Evolutionary conservation across 2,888 invertebrate species (phyloP).

Genomic region (Tachina lurida): DNA sequence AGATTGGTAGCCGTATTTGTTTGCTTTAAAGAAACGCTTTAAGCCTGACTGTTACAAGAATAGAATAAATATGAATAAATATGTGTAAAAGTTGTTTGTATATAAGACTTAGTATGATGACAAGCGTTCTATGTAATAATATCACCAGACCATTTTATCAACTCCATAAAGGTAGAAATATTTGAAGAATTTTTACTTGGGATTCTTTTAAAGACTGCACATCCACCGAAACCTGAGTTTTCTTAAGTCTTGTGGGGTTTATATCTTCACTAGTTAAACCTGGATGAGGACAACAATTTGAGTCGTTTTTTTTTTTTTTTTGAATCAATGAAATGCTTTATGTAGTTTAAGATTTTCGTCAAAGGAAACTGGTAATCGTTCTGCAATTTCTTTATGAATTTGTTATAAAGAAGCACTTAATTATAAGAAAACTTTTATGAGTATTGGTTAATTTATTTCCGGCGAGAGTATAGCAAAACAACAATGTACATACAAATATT

Average conservation of each 20-base stretch:
- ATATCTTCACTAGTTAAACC: not conserved
- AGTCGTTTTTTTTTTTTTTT: not conserved
- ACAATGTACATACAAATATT: too few relatives aligned
- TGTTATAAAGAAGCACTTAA: too few relatives aligned
- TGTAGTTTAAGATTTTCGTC: not conserved
- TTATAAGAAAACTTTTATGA: not conserved
- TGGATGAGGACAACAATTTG: not conserved
- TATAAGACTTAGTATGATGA: not conserved
- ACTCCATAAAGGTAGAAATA: slow-evolving; percentile 1
- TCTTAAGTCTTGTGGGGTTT: slow-evolving; percentile 26
- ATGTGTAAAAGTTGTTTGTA: not conserved
- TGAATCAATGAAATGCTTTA: slow-evolving; percentile 57
- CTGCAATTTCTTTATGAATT: not conserved
- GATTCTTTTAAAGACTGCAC: slow-evolving; percentile 5
- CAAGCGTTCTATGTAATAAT: slow-evolving; percentile 15
- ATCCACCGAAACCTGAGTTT: not conserved
- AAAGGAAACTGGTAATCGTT: not conserved
- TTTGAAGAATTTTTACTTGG: slow-evolving; percentile 23
- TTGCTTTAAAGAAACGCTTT: slow-evolving; percentile 40
- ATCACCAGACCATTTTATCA: not conserved
- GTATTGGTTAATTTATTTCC: not conserved
- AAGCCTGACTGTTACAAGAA: slow-evolving; percentile 35
- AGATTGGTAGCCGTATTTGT: slow-evolving; percentile 36
- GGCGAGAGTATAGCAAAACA: not conserved
- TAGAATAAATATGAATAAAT: slow-evolving; percentile 30